Percentiles rank a stretch among this genome's conserved stretches.
Conservation (phyloP, 2,888 invertebrate species). For the Mythimna lalbum region DNA sequence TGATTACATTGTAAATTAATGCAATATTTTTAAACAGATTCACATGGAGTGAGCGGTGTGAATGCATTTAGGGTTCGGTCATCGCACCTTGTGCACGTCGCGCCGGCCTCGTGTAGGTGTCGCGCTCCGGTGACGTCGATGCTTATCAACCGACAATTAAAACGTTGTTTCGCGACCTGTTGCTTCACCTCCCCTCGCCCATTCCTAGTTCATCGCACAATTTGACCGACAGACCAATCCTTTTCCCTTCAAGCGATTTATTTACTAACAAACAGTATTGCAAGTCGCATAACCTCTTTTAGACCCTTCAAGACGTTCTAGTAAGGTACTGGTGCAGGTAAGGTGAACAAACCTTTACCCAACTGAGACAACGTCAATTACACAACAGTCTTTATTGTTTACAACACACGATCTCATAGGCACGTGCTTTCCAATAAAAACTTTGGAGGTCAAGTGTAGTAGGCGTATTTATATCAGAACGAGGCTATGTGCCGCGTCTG, state of each 20-base stretch:
- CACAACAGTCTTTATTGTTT: slow-evolving; percentile 75
- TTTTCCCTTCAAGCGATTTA: slow-evolving; percentile 60
- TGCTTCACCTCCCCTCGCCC: slow-evolving; percentile 79
- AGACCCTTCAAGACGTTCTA: slow-evolving; percentile 13
- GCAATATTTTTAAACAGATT: slow-evolving; percentile 65
- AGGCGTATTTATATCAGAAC: slow-evolving; percentile 90
- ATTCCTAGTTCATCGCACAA: slow-evolving; percentile 70
- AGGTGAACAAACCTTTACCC: slow-evolving; percentile 55
- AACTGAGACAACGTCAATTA: slow-evolving; percentile 63
- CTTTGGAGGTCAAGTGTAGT: slow-evolving; percentile 91
- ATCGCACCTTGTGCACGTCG: slow-evolving; percentile 79
- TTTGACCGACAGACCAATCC: slow-evolving; percentile 71
- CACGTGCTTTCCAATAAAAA: slow-evolving; percentile 90
- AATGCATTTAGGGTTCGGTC: slow-evolving; percentile 86
- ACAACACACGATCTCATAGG: slow-evolving; percentile 83
- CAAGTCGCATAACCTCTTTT: slow-evolving; percentile 33
- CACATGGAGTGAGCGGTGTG: slow-evolving; percentile 69
- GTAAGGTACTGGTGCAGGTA: slow-evolving; percentile 35
- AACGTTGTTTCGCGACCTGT: slow-evolving; percentile 90
- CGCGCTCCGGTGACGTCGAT: slow-evolving; percentile 87
- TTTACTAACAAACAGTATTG: slow-evolving; percentile 66
- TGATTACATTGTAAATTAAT: slow-evolving; percentile 63
- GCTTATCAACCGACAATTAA: slow-evolving; percentile 88
- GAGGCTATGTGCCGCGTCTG: slow-evolving; percentile 87
- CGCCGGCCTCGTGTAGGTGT: slow-evolving; percentile 75